A percentile compares a stretch with the other conserved stretches of the same genome.
phyloP scores from a whole-genome alignment of 2,888 invertebrate genomes.

The Limnephilus rhombicus region DNA sequence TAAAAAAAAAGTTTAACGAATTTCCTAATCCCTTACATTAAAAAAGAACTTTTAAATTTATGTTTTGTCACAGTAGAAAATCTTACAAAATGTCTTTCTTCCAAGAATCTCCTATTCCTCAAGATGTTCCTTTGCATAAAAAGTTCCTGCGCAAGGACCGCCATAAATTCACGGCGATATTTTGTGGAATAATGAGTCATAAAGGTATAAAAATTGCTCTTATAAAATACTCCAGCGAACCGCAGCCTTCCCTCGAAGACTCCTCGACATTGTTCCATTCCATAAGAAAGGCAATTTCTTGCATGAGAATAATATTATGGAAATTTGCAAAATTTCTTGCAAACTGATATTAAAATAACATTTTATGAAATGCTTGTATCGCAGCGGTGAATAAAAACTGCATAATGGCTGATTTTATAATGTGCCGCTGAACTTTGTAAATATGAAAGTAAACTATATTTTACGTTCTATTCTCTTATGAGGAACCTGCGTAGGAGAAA shows the following conservation, averaged over 20 bases:
- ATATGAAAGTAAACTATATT: neutral
- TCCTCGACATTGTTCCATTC: constrained; percentile 5
- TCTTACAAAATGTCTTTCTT: constrained; percentile 5
- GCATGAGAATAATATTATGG: neutral
- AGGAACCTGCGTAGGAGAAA: neutral
- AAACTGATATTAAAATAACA: constrained; percentile 8
- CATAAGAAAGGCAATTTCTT: constrained; percentile 15
- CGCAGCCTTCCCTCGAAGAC: constrained; percentile 12
- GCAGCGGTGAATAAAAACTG: neutral
- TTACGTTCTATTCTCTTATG: neutral
- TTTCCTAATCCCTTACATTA: neutral
- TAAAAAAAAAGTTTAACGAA: neutral
- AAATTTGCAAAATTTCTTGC: constrained; percentile 28
- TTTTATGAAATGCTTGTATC: neutral
- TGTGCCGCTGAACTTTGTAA: neutral
- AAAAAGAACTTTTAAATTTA: neutral
- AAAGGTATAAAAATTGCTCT: constrained; percentile 48
- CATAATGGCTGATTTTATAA: neutral
- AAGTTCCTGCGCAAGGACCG: neutral
- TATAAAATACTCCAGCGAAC: constrained; percentile 42
- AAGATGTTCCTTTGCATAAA: constrained; percentile 5
- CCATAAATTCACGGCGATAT: constrained; percentile 40
- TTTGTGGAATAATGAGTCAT: constrained; percentile 39
- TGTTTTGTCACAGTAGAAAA: neutral
- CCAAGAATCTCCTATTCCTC: constrained; percentile 9